Evolutionary conservation across 2,797 vertebrate species (phyloP).

Genomic region (Discoglossus pictus): DNA sequence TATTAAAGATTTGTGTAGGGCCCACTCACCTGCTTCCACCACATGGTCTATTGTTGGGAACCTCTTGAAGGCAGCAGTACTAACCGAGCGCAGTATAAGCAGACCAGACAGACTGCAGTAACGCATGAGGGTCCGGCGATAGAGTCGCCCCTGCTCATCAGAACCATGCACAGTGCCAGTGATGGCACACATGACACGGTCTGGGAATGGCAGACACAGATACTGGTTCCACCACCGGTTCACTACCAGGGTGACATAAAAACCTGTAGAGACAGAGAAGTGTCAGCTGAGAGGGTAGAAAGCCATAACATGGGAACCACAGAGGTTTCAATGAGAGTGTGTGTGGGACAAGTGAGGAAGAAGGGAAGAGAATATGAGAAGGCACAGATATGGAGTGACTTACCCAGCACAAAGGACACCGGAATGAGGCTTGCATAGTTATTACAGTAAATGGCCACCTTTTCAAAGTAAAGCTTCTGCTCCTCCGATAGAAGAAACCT

Average conservation of each 20-base stretch:
- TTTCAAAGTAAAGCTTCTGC: conserved; percentile 89
- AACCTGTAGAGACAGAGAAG: conserved; percentile 66
- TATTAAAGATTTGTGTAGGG: too few relatives aligned
- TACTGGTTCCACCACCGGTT: conserved; percentile 92
- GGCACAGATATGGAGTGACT: conserved; percentile 26
- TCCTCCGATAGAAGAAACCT: conserved; percentile 78
- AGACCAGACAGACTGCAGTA: conserved; percentile 80
- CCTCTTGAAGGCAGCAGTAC: conserved; percentile 83
- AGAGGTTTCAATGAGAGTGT: not conserved
- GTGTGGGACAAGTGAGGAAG: not conserved
- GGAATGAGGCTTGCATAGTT: conserved; percentile 91
- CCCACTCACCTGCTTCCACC: conserved; percentile 82
- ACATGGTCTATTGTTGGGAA: conserved; percentile 88
- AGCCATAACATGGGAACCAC: not conserved
- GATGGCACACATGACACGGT: conserved; percentile 81
- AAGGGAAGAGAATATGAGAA: not conserved
- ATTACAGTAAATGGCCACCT: conserved; percentile 91
- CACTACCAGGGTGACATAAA: conserved; percentile 88
- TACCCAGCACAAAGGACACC: conserved; percentile 90
- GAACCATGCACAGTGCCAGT: conserved; percentile 77
- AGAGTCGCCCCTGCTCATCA: conserved; percentile 80
- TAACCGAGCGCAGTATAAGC: conserved; percentile 84
- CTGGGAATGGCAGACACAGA: conserved; percentile 81
- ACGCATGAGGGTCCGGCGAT: conserved; percentile 84
- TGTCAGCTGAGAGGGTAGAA: not conserved